These are phyloP conservation scores for Lamproptera curius DNA, from an alignment of 2,888 invertebrate genomes.

Conservation along the genomic window DNA sequence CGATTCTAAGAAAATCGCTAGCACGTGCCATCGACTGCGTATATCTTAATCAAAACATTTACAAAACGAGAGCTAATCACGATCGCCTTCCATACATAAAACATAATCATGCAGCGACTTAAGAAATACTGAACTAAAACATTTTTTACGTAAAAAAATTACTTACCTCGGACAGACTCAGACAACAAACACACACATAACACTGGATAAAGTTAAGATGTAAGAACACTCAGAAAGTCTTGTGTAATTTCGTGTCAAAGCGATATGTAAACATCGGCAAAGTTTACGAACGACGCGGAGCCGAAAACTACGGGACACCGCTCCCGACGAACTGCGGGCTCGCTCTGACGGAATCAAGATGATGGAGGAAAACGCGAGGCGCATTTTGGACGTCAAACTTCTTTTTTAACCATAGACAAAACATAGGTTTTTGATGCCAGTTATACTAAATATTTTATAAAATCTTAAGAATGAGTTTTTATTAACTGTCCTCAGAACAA, in stretches of 20 bases:
- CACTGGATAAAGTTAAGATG: not conserved
- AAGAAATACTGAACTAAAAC: no score
- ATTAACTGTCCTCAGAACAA: no score
- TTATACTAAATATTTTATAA: no score
- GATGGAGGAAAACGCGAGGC: constrained; percentile 17
- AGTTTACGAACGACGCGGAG: constrained; percentile 33
- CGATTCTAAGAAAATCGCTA: no score
- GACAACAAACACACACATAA: constrained; percentile 1
- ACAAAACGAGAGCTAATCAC: no score
- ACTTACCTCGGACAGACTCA: constrained; percentile 3
- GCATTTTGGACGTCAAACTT: not conserved
- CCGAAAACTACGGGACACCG: constrained; percentile 40
- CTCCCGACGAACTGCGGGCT: constrained; percentile 47
- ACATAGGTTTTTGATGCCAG: no score
- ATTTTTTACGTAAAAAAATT: no score
- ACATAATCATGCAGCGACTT: no score
- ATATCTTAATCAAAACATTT: no score
- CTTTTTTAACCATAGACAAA: not conserved
- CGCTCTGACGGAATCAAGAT: constrained; percentile 32
- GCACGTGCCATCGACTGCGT: no score
- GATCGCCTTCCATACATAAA: no score
- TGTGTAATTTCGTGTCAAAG: not conserved
- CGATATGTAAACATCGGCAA: constrained; percentile 19
- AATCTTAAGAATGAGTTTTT: no score
- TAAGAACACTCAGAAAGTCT: constrained; percentile 1